Base-by-base conservation (phyloP, 2,888 invertebrate species). In the Ornithoptera alexandrae region DNA sequence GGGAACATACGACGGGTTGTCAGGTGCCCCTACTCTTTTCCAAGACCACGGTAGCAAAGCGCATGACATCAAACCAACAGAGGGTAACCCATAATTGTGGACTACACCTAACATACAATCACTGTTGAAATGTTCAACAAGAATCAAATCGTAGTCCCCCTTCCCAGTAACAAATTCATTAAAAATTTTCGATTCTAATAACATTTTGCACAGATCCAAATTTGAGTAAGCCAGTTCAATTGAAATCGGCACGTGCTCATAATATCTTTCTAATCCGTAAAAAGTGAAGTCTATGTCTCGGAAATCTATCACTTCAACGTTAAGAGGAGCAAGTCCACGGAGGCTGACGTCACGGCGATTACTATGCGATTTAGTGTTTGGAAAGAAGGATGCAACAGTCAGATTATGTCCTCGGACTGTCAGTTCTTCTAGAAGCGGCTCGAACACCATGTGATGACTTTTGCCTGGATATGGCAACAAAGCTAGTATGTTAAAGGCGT, bases 361-460 rank as follows among this genome's bases (percentile, higher is more conserved):
- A 72, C 63, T 73, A 15, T 72, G 78, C 67, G 72, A 74, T 22
- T 73, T 75, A 1, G 72, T 36, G 1, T 74, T 58, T 0, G 93
- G 92, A 73, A 90, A 93, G 74, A 88, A 86, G 0, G 93, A 93
- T 6, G 93, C 79, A 1, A 93, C 90, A 2, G 92, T 93, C 0
- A 93, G 39, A 1, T 90, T 79, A 74, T 93, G 92, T 3, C 93
- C 93, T 1, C 90, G 83, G 1, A 71, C 72, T 0, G 83, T 84
- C 60, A 93, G 74, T 69, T 90, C 90, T 2, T 86, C 79, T 2
- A 93, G 71, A 10, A 93, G 75, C 0, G 92, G 89, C 60, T 88
- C 84, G 72, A 93, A 93, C 4, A 93, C 88, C 74, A 88, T 84
- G 72, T 92, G 87, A 73, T 94, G 93, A 67, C 93, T 94, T 69